phyloP scores from a whole-genome alignment of 2,113 vertebrate species.

The Macquaria ambigua region DNA sequence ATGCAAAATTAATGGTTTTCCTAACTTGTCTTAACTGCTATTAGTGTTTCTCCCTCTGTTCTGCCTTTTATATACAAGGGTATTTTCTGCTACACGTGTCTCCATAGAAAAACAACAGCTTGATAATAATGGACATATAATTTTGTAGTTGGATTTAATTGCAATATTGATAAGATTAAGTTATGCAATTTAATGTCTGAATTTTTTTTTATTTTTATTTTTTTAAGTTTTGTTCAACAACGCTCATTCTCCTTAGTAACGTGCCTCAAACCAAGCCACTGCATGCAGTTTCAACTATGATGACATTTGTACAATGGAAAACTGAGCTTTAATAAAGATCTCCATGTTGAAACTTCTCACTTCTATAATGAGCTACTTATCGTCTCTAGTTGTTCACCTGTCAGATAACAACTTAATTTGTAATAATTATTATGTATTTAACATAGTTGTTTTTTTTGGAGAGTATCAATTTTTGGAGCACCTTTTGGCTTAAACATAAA shows the following conservation, averaged over 20 bases:
- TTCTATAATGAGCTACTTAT: background rate
- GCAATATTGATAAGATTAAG: constrained; percentile 84
- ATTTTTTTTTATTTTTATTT: constrained; percentile 27
- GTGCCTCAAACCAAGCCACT: constrained; percentile 88
- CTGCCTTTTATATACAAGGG: constrained; percentile 71
- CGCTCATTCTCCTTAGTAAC: constrained; percentile 82
- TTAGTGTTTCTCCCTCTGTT: constrained; percentile 64
- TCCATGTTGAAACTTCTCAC: constrained; percentile 82
- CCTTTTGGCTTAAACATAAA: background rate
- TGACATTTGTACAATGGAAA: constrained; percentile 88
- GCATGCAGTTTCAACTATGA: constrained; percentile 87
- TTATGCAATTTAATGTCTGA: constrained; percentile 84
- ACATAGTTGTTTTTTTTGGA: background rate
- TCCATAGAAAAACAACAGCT: constrained; percentile 69
- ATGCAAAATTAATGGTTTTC: constrained; percentile 69
- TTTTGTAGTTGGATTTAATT: constrained; percentile 80
- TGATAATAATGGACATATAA: constrained; percentile 64
- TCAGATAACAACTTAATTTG: background rate
- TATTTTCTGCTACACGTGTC: constrained; percentile 68
- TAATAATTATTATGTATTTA: background rate
- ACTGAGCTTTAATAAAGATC: constrained; percentile 90
- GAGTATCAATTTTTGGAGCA: background rate
- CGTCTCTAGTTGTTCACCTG: background rate
- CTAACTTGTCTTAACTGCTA: constrained; percentile 74
- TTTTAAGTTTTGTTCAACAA: constrained; percentile 60